These are phyloP conservation scores for Geotrupes spiniger DNA, from an alignment of 2,888 invertebrate genomes.

Conservation along the genomic window DNA sequence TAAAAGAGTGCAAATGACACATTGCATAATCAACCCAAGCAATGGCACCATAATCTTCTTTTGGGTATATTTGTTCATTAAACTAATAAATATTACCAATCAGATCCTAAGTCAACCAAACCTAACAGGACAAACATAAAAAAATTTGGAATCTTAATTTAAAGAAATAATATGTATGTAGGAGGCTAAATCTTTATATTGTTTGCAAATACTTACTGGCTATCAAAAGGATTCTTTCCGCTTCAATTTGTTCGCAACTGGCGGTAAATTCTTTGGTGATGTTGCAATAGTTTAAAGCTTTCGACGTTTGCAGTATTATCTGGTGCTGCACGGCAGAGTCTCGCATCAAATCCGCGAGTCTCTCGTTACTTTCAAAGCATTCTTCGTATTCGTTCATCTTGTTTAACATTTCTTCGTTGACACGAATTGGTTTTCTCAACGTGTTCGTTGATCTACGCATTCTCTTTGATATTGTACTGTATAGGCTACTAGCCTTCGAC, in stretches of 20 bases:
- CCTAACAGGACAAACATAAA: no score
- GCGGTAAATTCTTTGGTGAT: conserved; percentile 18
- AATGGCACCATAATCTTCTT: no score
- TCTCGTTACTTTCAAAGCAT: neutral
- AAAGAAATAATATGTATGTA: no score
- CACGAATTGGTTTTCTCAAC: neutral
- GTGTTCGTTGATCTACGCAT: conserved; percentile 3
- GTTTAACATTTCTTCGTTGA: conserved; percentile 2
- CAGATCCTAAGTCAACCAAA: no score
- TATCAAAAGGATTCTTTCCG: conserved; percentile 39
- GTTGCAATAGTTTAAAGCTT: conserved; percentile 34
- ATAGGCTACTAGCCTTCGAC: conserved; percentile 23
- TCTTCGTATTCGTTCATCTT: neutral
- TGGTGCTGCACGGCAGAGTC: conserved; percentile 36
- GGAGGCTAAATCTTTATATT: no score
- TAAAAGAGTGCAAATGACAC: no score
- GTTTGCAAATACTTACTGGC: conserved; percentile 29
- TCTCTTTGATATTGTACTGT: conserved; percentile 14
- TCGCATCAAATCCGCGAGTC: conserved; percentile 13
- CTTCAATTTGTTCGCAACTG: conserved; percentile 32
- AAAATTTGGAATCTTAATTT: no score
- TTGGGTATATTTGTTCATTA: no score
- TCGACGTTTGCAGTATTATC: conserved; percentile 39
- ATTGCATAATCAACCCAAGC: no score
- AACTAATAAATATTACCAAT: no score